Percentiles rank a stretch among this genome's conserved stretches.
These are phyloP conservation scores for Dolomedes plantarius DNA, from an alignment of 2,888 invertebrate genomes.

Conservation along the genomic window DNA sequence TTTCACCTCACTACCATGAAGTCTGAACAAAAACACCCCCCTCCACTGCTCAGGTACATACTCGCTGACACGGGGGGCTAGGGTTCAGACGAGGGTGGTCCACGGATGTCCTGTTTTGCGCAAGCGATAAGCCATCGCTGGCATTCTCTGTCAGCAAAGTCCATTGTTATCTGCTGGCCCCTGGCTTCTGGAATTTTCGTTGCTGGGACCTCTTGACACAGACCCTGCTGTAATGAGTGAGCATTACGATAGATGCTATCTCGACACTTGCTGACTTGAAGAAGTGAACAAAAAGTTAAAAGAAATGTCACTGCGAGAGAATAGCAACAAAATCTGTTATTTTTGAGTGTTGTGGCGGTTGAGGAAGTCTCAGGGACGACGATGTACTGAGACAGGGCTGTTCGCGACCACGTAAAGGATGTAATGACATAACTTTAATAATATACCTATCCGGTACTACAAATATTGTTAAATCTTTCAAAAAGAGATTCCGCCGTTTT, in stretches of 20 bases:
- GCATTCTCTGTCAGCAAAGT: conserved; percentile 33
- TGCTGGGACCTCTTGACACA: conserved; percentile 53
- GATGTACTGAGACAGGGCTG: too few species aligned
- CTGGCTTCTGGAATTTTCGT: conserved; percentile 62
- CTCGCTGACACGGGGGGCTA: conserved; percentile 36
- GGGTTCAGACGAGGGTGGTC: conserved; percentile 60
- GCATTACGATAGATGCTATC: conserved; percentile 57
- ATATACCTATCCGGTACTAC: neutral
- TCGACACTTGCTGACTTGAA: neutral
- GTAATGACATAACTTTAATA: neutral
- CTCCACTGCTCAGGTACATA: conserved; percentile 19
- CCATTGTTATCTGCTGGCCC: conserved; percentile 58
- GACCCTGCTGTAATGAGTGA: conserved; percentile 41
- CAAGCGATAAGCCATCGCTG: conserved; percentile 67
- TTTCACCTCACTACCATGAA: neutral
- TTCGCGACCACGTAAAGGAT: neutral
- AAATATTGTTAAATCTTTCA: too few species aligned
- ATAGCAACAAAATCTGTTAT: too few species aligned
- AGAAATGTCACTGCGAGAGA: conserved; percentile 14
- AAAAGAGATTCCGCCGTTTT: too few species aligned
- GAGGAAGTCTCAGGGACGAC: too few species aligned
- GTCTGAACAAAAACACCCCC: neutral
- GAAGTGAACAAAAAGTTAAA: conserved; percentile 12
- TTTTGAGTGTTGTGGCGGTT: too few species aligned
- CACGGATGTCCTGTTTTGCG: conserved; percentile 45